These are phyloP conservation scores for Amazona vittata DNA, from an alignment of 2,113 vertebrate species.

Conservation along the genomic window DNA sequence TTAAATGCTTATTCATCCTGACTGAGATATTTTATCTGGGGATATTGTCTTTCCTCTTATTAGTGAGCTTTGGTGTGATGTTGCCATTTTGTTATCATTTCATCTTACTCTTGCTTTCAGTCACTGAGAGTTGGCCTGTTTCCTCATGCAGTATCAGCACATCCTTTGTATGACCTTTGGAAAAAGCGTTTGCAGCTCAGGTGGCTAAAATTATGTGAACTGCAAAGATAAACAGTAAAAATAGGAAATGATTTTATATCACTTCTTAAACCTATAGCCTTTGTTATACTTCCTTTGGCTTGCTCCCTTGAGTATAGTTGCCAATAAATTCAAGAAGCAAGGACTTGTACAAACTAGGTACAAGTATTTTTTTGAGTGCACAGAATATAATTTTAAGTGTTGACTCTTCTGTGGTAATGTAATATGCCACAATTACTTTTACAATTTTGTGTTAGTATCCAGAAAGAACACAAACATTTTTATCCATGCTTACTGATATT, in stretches of 20 bases:
- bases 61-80: conserved; percentile 2
- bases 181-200: background rate
- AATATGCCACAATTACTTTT: background rate
- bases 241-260: background rate
- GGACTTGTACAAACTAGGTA: background rate
- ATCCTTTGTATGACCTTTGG: conserved; percentile 24
- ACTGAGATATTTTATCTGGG: background rate
- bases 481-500: background rate
- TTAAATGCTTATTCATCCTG: conserved; percentile 47
- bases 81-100: conserved; percentile 28
- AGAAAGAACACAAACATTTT: background rate
- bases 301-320: background rate
- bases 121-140: background rate
- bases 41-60: conserved; percentile 43
- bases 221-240: background rate
- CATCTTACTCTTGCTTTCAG: background rate
- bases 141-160: conserved; percentile 25
- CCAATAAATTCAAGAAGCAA: background rate
- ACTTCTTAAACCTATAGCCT: background rate
- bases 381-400: background rate
- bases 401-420: background rate
- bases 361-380: background rate
- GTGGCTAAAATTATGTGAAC: background rate
- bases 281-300: background rate
- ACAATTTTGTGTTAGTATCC: background rate